phyloP scores from a whole-genome alignment of 2,888 invertebrate species.

The Orthosia gracilis region DNA sequence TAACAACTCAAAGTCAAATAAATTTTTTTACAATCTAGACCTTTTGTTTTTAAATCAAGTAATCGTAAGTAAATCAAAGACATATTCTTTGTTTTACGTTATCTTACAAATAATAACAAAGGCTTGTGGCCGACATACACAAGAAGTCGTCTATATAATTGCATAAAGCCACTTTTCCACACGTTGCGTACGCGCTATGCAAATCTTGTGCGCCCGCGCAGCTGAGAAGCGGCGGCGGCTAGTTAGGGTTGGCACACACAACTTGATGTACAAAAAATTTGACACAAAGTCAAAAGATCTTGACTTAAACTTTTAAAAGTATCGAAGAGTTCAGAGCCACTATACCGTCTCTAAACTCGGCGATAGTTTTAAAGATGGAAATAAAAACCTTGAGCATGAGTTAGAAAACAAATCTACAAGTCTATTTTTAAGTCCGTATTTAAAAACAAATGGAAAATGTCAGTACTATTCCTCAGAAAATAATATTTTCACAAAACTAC shows the following conservation, averaged over 20 bases:
- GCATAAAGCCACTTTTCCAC: constrained; percentile 72
- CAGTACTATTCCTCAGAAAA: too few species aligned
- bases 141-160: constrained; percentile 64
- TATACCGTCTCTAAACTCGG: too few species aligned
- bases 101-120: constrained; percentile 45
- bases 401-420: too few species aligned
- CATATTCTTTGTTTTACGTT: constrained; percentile 31
- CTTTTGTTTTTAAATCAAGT: constrained; percentile 11
- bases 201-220: constrained; percentile 61
- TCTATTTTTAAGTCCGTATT: too few species aligned
- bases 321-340: too few species aligned
- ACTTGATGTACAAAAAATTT: too few species aligned
- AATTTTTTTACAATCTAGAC: constrained; percentile 10
- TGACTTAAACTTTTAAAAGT: too few species aligned
- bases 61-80: constrained; percentile 6
- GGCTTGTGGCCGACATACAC: constrained; percentile 26
- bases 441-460: too few species aligned
- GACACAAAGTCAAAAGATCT: too few species aligned
- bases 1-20: constrained; percentile 10
- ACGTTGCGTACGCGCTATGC: constrained; percentile 68
- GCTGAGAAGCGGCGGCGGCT: constrained; percentile 44
- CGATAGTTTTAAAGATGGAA: too few species aligned
- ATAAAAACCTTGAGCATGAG: too few species aligned
- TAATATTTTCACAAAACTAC: too few species aligned
- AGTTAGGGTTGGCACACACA: constrained; percentile 47